Evolutionary conservation across 2,113 vertebrate genomes (phyloP).

Genomic region (Saguinus midas): DNA sequence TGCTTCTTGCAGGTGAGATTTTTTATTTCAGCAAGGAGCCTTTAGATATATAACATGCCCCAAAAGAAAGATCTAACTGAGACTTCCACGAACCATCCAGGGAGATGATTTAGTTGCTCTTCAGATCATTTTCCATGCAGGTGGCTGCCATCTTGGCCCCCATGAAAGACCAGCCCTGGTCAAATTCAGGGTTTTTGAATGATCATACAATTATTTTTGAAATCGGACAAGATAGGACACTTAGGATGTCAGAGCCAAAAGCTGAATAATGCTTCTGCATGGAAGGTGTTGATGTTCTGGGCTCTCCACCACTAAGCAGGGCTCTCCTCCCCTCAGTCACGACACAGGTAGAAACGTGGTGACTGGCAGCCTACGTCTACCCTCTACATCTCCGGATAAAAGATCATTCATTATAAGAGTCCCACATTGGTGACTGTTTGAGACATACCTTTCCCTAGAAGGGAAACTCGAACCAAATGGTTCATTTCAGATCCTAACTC

Average conservation of each 20-base stretch:
- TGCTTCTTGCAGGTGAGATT: background rate
- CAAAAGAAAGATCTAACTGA: background rate
- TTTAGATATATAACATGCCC: background rate
- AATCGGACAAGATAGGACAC: background rate
- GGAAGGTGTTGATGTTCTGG: background rate
- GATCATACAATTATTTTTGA: background rate
- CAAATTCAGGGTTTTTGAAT: background rate
- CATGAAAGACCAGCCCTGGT: background rate
- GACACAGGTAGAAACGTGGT: background rate
- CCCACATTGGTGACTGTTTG: background rate
- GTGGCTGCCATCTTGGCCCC: background rate
- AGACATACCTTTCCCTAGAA: background rate
- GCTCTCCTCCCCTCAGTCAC: fast-evolving
- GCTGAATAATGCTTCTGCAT: background rate
- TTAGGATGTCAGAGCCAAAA: background rate
- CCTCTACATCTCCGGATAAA: background rate
- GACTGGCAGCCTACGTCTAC: background rate
- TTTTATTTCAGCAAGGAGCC: background rate
- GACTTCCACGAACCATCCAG: background rate
- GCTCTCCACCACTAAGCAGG: background rate
- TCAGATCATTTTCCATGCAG: background rate
- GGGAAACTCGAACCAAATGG: background rate
- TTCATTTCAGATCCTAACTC: background rate
- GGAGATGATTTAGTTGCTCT: background rate
- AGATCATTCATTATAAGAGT: background rate